phyloP scores from a whole-genome alignment of 2,113 vertebrate species.

The Lanius collurio region DNA sequence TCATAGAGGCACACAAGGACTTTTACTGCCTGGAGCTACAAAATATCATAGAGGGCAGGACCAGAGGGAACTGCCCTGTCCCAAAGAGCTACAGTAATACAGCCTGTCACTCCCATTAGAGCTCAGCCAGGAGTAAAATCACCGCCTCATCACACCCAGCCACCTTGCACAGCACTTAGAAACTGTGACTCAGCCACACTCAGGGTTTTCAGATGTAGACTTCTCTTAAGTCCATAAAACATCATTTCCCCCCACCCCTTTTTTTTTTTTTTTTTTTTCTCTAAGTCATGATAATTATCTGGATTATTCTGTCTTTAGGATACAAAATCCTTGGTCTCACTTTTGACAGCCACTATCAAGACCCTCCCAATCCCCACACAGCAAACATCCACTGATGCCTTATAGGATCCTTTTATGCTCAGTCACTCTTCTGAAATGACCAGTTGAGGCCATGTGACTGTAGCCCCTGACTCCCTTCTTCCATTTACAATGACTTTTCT shows the following conservation, averaged over 20 bases:
- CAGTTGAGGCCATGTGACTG: background rate
- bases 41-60: background rate
- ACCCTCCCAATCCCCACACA: background rate
- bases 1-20: background rate
- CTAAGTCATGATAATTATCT: accelerated
- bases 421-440: background rate
- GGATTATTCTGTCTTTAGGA: accelerated
- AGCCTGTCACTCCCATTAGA: background rate
- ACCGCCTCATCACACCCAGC: background rate
- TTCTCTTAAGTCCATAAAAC: background rate
- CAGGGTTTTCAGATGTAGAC: background rate
- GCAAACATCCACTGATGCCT: too few species aligned
- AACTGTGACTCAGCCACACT: background rate
- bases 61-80: background rate
- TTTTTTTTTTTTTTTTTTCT: background rate
- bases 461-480: background rate
- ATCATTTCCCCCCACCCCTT: accelerated
- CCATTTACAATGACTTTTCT: background rate
- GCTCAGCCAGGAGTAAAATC: background rate
- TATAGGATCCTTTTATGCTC: background rate
- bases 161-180: background rate
- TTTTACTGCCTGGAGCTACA: background rate
- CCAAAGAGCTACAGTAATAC: background rate
- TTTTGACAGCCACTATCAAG: background rate
- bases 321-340: accelerated